Conservation (phyloP, 2,113 vertebrate species). For the Pristiophorus japonicus region DNA sequence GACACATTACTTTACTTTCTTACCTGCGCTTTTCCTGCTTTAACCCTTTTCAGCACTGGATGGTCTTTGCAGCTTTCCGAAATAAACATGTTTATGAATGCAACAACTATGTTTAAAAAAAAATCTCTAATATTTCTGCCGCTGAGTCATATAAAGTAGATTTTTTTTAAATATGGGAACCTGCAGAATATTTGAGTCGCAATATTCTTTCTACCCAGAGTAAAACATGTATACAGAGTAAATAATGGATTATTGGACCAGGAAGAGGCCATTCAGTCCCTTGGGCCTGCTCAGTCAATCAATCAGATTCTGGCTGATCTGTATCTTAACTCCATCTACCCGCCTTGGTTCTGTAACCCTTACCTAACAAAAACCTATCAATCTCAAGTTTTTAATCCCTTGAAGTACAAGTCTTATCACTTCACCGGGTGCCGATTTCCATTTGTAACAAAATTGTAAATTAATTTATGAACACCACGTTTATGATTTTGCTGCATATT, state of each 20-base stretch:
- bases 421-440: not conserved
- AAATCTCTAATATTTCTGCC: not conserved
- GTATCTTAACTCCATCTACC: not conserved
- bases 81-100: not conserved
- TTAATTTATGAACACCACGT: not conserved
- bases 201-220: not conserved
- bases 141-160: not conserved
- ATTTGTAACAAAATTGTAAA: not conserved
- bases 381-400: not conserved
- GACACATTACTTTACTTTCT: not conserved
- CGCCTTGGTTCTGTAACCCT: not conserved
- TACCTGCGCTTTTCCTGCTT: not conserved
- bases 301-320: not conserved
- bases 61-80: not conserved
- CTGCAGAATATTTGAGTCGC: not conserved
- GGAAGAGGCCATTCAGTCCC: not conserved
- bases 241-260: not conserved
- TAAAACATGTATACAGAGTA: not conserved
- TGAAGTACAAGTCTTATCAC: not conserved
- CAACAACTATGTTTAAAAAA: not conserved
- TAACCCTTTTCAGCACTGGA: not conserved
- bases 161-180: not conserved
- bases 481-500: not conserved
- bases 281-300: not conserved
- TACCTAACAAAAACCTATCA: not conserved